Conservation (phyloP, 2,113 vertebrate genomes). For the Telmatochromis brichardi region DNA sequence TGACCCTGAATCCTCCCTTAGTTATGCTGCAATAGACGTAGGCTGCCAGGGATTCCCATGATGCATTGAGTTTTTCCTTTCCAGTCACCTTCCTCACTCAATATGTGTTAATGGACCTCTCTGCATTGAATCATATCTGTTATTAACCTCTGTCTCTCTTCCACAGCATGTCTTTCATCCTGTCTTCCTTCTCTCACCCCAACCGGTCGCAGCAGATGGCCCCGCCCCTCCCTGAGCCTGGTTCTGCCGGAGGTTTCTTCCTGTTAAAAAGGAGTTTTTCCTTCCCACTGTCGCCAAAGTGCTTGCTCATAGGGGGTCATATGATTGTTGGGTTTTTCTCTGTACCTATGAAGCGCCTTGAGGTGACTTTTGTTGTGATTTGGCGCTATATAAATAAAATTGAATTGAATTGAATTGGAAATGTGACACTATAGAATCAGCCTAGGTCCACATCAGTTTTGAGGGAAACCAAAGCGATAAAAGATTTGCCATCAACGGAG, state of each 20-base stretch:
- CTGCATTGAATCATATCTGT: background rate
- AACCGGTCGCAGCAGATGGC: background rate
- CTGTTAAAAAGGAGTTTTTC: background rate
- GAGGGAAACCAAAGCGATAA: background rate
- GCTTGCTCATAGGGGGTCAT: background rate
- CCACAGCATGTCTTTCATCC: background rate
- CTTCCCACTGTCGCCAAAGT: background rate
- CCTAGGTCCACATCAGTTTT: background rate
- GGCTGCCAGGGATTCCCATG: background rate
- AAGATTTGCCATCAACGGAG: background rate
- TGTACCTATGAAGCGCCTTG: background rate
- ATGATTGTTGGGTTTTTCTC: background rate
- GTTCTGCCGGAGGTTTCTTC: background rate
- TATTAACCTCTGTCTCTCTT: background rate
- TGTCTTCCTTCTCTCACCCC: background rate
- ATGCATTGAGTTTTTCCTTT: background rate
- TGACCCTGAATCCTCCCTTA: too few relatives aligned
- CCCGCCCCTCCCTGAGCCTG: background rate
- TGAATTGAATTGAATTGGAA: background rate
- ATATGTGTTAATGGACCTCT: fast-evolving
- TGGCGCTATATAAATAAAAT: background rate
- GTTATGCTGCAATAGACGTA: too few relatives aligned
- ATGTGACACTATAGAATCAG: background rate
- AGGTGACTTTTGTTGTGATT: background rate
- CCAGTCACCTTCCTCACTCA: background rate